Evolutionary conservation across 2,113 vertebrate species (phyloP), one percentile per base, ranked within the genome.

Genomic region (Ptyas mucosa): DNA sequence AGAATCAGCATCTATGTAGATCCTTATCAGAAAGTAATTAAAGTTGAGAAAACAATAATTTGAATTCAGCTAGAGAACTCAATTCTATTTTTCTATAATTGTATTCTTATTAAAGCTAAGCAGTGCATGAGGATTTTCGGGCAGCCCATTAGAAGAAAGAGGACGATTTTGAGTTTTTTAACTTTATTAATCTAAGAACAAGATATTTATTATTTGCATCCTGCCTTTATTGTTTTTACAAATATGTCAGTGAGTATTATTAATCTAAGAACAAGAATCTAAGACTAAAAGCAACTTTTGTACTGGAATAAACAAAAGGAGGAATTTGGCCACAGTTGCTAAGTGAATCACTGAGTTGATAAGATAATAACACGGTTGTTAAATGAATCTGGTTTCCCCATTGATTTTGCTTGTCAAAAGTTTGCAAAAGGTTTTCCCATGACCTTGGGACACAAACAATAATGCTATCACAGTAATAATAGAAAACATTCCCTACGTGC

Each of bases 401-500:
- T 7, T 69, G 64, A 69, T 69, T 69, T 7, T 69, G n/a, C 29
- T 34, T 69, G 24, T 26, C 58, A 61, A 11, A 58, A 26, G 57
- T 58, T 58, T 9, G 23, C 57, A 24, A 58, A 61, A 61, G 57
- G 24, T 61, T 24, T 26, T 58, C 57, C 9, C 24, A 26, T 26
- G 14, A 34, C 12, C 2, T 0, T 5, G 61, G 61, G 12, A 69
- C 64, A 69, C 5, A 69, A 46, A 46, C 43, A 46, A 46, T 46
- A 46, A 46, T 46, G 5, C 43, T 46, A 93, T 89, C 93, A 95
- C 86, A 96, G 23, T n/a, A 94, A 14, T 95, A 24, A 87, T 91
- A 43, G 0, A 95, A 97, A 96, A 95, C 90, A 96, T 96, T 96
- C 89, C 58, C 94, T 95, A 53, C 95, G 23, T 95, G 49, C 85